Evolutionary conservation across 2,797 vertebrate genomes (phyloP).

Genomic region (Sebastes trivittatus): DNA sequence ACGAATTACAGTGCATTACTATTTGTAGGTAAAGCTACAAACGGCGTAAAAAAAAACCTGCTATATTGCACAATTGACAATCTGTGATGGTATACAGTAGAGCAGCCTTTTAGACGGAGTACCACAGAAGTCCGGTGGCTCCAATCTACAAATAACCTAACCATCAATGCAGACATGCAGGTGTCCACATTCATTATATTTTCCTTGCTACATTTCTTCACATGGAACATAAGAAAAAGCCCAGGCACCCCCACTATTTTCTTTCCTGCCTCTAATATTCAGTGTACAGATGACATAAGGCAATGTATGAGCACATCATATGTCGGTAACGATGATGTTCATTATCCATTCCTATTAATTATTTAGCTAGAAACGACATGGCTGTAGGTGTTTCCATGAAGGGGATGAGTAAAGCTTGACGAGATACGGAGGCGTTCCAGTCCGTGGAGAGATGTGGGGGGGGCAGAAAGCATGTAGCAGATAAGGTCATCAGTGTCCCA

Average conservation of each 20-base stretch:
- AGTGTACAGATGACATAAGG: background rate
- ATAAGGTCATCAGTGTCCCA: constrained; percentile 52
- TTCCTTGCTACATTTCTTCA: background rate
- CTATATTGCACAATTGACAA: background rate
- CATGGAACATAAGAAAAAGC: background rate
- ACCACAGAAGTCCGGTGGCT: background rate
- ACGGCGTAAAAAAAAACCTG: background rate
- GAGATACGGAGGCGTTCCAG: background rate
- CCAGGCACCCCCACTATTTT: background rate
- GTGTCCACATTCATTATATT: background rate
- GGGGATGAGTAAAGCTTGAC: constrained; percentile 18
- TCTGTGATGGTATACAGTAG: background rate
- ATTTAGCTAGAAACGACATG: constrained; percentile 27
- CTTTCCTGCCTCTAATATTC: background rate
- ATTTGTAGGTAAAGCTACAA: no score
- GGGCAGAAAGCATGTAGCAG: constrained; percentile 1
- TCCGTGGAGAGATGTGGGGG: constrained; percentile 3
- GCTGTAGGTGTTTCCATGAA: constrained; percentile 38
- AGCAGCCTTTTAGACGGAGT: background rate
- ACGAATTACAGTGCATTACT: no score
- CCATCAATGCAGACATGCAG: background rate
- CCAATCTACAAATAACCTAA: background rate
- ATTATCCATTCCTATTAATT: constrained; percentile 46
- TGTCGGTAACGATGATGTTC: background rate
- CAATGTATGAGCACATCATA: background rate